These are phyloP conservation scores for Nyctalus aviator DNA, from an alignment of 2,797 vertebrate genomes.

Conservation along the genomic window DNA sequence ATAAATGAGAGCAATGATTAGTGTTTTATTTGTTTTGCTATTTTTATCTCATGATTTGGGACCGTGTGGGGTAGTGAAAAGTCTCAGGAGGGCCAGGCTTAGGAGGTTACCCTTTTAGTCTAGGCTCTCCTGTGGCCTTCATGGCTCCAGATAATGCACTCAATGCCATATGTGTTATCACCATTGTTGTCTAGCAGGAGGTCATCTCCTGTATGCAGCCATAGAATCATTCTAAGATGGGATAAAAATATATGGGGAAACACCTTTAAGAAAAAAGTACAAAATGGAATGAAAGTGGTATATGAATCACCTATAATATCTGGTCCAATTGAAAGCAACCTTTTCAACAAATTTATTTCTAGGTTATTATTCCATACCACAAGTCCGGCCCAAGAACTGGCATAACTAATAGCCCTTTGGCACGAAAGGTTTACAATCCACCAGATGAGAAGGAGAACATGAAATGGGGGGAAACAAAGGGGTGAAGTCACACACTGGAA, in stretches of 20 bases:
- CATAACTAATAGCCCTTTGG: not conserved
- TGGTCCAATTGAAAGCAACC: not conserved
- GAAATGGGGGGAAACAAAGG: not conserved
- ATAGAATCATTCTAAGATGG: not conserved
- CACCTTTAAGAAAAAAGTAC: not conserved
- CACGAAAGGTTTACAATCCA: not conserved
- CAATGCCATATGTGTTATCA: not conserved
- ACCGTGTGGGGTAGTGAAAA: not conserved
- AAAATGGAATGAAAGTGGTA: not conserved
- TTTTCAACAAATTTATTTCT: not conserved
- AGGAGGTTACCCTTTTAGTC: not conserved
- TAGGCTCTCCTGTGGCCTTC: not conserved
- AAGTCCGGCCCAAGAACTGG: not conserved
- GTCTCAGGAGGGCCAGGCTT: not conserved
- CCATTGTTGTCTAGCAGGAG: not conserved
- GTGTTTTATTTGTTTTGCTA: not conserved
- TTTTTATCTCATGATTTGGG: not conserved
- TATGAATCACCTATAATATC: not conserved
- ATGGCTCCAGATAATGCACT: not conserved
- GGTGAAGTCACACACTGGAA: accelerated
- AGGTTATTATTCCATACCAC: not conserved
- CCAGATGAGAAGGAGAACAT: not conserved
- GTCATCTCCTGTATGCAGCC: not conserved
- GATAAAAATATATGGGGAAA: not conserved
- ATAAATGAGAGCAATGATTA: not conserved